phyloP scores from a whole-genome alignment of 2,113 vertebrate genomes.

The Ochotona curzoniae region DNA sequence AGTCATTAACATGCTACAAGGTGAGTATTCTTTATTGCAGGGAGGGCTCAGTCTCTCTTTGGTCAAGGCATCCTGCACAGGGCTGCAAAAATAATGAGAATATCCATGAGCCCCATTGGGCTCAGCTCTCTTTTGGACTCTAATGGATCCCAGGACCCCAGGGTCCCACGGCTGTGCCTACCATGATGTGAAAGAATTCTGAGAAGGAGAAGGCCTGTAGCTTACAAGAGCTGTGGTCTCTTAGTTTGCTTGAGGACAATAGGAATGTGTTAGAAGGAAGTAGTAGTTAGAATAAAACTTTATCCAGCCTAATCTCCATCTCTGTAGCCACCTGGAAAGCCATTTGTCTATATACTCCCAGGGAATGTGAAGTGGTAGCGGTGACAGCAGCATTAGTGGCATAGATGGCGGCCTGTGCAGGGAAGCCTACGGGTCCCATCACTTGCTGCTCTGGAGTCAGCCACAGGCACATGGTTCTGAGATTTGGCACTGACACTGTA shows the following conservation, averaged over 20 bases:
- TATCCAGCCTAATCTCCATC: not conserved
- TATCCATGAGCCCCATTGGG: too few relatives aligned
- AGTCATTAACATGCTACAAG: not conserved
- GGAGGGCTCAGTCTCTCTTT: not conserved
- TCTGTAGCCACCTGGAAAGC: not conserved
- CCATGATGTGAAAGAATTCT: too few relatives aligned
- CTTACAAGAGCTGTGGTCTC: too few relatives aligned
- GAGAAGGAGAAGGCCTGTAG: too few relatives aligned
- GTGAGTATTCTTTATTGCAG: not conserved
- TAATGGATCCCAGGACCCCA: too few relatives aligned
- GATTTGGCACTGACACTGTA: not conserved
- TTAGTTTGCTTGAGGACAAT: not conserved
- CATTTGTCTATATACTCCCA: not conserved
- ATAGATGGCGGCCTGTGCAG: too few relatives aligned
- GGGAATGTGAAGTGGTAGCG: not conserved
- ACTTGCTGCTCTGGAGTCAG: not conserved
- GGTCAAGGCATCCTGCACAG: too few relatives aligned
- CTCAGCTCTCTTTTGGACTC: too few relatives aligned
- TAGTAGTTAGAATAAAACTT: not conserved
- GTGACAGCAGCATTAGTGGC: not conserved
- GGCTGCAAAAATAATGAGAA: too few relatives aligned
- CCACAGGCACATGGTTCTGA: not conserved
- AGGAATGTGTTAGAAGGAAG: not conserved
- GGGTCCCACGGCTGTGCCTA: too few relatives aligned
- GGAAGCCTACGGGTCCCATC: not conserved